Evolutionary conservation across 2,113 vertebrate species (phyloP).

Genomic region (Amphiprion percula): DNA sequence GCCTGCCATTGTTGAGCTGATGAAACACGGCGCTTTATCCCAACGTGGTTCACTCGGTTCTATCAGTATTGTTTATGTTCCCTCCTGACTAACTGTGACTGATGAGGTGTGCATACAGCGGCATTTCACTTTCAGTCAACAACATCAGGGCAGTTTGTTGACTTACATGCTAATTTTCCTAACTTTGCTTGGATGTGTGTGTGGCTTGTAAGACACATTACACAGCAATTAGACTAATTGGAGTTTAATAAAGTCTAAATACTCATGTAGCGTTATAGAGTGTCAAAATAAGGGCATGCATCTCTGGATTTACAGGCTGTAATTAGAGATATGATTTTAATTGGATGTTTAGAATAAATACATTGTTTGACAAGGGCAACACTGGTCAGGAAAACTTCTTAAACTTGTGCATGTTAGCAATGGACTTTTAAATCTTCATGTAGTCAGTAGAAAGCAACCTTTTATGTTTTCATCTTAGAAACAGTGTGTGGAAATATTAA

Average conservation of each 20-base stretch:
- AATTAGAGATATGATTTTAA: not conserved
- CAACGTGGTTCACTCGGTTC: conserved; percentile 24
- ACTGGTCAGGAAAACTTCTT: not conserved
- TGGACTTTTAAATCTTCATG: not conserved
- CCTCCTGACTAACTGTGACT: conserved; percentile 14
- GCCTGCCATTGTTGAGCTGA: conserved; percentile 8
- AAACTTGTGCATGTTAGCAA: not conserved
- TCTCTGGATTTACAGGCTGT: not conserved
- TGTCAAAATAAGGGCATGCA: not conserved
- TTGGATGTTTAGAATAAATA: not conserved
- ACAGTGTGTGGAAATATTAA: conserved; percentile 22
- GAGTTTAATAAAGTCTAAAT: conserved; percentile 5
- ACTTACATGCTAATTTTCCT: not conserved
- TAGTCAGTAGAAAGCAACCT: not conserved
- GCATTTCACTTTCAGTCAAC: not conserved
- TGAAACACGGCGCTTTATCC: conserved; percentile 24
- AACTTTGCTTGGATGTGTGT: not conserved
- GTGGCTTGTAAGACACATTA: not conserved
- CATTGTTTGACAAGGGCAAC: not conserved
- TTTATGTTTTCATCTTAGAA: conserved; percentile 7
- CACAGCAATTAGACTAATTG: conserved; percentile 21
- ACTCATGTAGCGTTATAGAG: not conserved
- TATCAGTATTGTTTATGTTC: conserved; percentile 22
- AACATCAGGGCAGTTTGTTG: not conserved
- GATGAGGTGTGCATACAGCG: not conserved